phyloP scores from a whole-genome alignment of 2,797 vertebrate species.

The Tokudaia tokunoshimensis region DNA sequence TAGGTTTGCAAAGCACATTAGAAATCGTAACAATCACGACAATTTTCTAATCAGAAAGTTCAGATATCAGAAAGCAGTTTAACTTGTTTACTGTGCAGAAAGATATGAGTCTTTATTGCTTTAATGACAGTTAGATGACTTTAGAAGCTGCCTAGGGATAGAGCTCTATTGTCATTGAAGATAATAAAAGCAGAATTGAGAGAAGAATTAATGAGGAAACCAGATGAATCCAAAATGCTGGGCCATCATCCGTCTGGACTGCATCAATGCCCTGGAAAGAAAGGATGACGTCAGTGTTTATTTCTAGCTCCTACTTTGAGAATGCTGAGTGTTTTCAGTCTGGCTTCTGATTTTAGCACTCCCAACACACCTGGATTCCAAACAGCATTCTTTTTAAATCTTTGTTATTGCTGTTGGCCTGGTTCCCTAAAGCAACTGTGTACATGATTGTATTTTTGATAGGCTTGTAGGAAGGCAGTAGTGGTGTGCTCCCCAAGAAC shows the following conservation, averaged over 20 bases:
- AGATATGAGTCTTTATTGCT: conserved; percentile 67
- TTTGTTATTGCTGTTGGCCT: conserved; percentile 44
- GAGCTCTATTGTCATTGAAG: conserved; percentile 64
- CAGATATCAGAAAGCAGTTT: conserved; percentile 45
- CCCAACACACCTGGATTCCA: conserved; percentile 68
- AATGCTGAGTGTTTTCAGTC: conserved; percentile 71
- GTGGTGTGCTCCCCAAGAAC: not conserved
- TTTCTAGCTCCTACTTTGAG: conserved; percentile 72
- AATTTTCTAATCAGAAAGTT: conserved; percentile 49
- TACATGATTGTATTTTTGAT: conserved; percentile 3
- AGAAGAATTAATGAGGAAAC: conserved; percentile 79
- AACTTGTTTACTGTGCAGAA: conserved; percentile 75
- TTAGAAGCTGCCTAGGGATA: conserved; percentile 70
- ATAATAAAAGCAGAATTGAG: conserved; percentile 79
- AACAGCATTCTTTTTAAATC: conserved; percentile 65
- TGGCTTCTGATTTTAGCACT: conserved; percentile 74
- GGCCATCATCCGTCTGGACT: conserved; percentile 74
- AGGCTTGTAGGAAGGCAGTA: not conserved
- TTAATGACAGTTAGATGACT: conserved; percentile 78
- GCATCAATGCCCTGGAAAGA: conserved; percentile 67
- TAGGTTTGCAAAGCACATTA: conserved; percentile 51
- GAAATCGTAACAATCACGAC: not conserved
- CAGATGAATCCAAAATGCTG: conserved; percentile 76
- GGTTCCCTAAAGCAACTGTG: conserved; percentile 19
- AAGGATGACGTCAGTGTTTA: conserved; percentile 80